Evolutionary conservation across 1,140 invertebrate species (phyloP).

Genomic region (Macrostomum lignano): DNA sequence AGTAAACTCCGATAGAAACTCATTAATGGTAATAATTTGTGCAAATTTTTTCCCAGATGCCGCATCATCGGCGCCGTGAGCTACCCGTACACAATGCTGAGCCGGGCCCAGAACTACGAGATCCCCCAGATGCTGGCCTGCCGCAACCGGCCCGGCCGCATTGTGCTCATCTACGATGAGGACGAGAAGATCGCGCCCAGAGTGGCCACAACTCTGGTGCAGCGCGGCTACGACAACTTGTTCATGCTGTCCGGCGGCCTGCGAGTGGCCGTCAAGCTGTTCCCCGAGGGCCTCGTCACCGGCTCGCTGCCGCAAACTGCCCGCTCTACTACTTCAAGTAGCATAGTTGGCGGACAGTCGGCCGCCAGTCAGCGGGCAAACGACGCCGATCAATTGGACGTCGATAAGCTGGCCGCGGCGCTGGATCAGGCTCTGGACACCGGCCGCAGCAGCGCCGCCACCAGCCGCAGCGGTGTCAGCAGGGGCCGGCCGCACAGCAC

Average conservation of each 20-base stretch:
- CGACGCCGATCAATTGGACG: too few species aligned
- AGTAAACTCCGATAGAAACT: too few species aligned
- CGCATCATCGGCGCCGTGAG: too few species aligned
- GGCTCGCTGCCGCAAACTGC: neutral
- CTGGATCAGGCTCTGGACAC: too few species aligned
- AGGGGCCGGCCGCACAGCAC: too few species aligned
- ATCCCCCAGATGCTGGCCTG: slow-evolving; percentile 23
- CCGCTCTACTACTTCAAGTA: neutral
- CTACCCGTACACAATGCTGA: slow-evolving; percentile 26
- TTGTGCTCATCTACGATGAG: slow-evolving; percentile 32
- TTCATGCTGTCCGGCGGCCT: slow-evolving; percentile 31
- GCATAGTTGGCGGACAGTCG: too few species aligned
- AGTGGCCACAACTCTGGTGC: slow-evolving; percentile 27
- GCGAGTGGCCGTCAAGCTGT: neutral
- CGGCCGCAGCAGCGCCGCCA: too few species aligned
- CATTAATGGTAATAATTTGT: too few species aligned
- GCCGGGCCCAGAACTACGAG: slow-evolving; percentile 28
- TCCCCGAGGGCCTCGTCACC: neutral
- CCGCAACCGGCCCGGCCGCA: slow-evolving; percentile 28
- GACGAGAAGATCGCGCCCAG: slow-evolving; percentile 25
- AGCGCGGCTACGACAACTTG: slow-evolving; percentile 32
- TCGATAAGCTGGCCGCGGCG: too few species aligned
- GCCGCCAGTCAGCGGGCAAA: too few species aligned
- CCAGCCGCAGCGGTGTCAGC: too few species aligned
- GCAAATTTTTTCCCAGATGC: too few species aligned